phyloP scores from a whole-genome alignment of 2,113 vertebrate genomes.

The Thunnus thynnus region DNA sequence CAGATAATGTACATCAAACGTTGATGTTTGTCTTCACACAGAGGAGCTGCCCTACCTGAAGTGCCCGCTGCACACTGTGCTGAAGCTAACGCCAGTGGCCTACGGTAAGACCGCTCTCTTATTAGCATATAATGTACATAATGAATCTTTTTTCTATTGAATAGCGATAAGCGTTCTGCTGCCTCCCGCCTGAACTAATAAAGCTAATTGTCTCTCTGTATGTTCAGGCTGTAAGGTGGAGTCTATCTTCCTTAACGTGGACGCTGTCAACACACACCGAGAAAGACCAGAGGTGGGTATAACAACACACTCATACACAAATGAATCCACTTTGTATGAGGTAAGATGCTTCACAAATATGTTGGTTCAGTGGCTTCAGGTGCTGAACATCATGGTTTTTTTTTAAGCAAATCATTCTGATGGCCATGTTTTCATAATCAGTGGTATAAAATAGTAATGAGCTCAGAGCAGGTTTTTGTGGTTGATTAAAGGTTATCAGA shows the following conservation, averaged over 20 bases:
- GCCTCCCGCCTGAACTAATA: neutral
- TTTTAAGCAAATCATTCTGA: neutral
- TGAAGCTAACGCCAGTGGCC: conserved; percentile 97
- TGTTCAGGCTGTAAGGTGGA: conserved; percentile 95
- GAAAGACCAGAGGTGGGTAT: conserved; percentile 93
- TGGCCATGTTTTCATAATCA: neutral
- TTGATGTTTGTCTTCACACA: conserved; percentile 66
- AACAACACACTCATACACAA: conserved; percentile 1
- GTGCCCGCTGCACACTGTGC: conserved; percentile 94
- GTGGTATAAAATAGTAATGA: neutral
- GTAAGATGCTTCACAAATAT: neutral
- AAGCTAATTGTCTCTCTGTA: neutral
- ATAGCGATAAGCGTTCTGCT: neutral
- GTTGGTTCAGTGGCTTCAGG: neutral
- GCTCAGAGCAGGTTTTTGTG: neutral
- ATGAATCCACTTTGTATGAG: neutral
- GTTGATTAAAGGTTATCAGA: too few relatives aligned
- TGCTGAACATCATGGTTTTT: neutral
- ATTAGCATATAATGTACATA: fast-evolving
- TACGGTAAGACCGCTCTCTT: conserved; percentile 88
- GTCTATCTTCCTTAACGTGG: conserved; percentile 93
- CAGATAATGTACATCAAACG: neutral
- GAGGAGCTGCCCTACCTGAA: conserved; percentile 97
- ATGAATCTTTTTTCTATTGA: neutral
- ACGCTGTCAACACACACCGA: conserved; percentile 96